These are phyloP conservation scores for Diadegma fenestrale DNA, from an alignment of 2,888 invertebrate species.

Conservation along the genomic window DNA sequence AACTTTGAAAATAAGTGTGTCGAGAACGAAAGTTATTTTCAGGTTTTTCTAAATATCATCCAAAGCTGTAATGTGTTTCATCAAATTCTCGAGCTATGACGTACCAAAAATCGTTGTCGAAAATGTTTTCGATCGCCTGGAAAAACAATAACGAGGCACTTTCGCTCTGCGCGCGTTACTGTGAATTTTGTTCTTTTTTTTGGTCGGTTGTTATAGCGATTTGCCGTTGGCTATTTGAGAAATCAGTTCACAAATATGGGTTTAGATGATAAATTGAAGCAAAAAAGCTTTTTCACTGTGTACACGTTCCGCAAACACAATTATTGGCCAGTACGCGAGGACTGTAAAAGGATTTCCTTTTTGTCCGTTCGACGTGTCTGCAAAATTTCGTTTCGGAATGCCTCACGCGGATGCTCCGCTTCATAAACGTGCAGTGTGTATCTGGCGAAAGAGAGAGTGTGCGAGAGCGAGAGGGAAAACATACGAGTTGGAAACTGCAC, in stretches of 20 bases:
- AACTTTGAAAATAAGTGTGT: constrained; percentile 54
- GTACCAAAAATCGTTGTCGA: background rate
- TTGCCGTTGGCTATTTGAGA: background rate
- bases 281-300: constrained; percentile 18
- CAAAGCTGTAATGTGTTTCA: background rate
- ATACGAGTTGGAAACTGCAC: background rate
- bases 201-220: background rate
- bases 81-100: background rate
- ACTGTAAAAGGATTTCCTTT: constrained; percentile 45
- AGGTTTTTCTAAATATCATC: background rate
- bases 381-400: constrained; percentile 16
- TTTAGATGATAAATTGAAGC: constrained; percentile 23
- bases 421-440: background rate
- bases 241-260: constrained; percentile 10
- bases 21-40: constrained; percentile 74
- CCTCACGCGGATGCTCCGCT: background rate
- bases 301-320: constrained; percentile 37
- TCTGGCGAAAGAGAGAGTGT: background rate
- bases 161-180: background rate
- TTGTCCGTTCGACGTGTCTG: constrained; percentile 35
- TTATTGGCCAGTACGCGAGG: constrained; percentile 2
- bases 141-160: background rate
- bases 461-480: background rate
- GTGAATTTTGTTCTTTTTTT: background rate
- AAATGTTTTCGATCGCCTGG: background rate